Conservation (phyloP, 2,888 invertebrate genomes). For the Agrilus mali region DNA sequence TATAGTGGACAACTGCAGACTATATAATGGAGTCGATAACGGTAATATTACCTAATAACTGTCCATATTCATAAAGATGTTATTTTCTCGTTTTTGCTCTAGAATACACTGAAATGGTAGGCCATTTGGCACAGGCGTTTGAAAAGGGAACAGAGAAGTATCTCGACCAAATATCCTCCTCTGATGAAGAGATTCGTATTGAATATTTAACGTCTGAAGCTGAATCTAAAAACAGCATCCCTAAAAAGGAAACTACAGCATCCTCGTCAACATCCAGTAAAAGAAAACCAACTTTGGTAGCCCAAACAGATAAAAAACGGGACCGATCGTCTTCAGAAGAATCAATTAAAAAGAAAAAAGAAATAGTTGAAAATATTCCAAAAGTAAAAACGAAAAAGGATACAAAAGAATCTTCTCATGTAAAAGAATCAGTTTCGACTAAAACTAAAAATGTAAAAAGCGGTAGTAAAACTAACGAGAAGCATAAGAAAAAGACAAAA, state of each 20-base stretch:
- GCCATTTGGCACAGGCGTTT: slow-evolving; percentile 69
- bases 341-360: slow-evolving; percentile 11
- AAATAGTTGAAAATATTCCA: slow-evolving; percentile 16
- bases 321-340: slow-evolving; percentile 24
- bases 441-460: slow-evolving; percentile 10
- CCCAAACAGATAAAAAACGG: slow-evolving; percentile 25
- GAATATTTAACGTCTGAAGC: slow-evolving; percentile 43
- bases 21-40: slow-evolving; percentile 88
- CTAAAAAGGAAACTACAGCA: slow-evolving; percentile 12
- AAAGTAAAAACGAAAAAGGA: slow-evolving; percentile 12
- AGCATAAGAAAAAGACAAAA: slow-evolving; percentile 12
- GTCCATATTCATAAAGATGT: background rate
- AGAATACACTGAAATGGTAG: slow-evolving; percentile 85
- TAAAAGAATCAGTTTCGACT: slow-evolving; percentile 16
- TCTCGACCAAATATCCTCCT: slow-evolving; percentile 66
- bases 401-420: slow-evolving; percentile 14
- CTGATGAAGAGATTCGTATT: slow-evolving; percentile 64
- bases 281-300: slow-evolving; percentile 25
- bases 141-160: slow-evolving; percentile 72
- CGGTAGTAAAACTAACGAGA: slow-evolving; percentile 16
- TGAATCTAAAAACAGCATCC: slow-evolving; percentile 36
- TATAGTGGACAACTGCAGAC: slow-evolving; percentile 83
- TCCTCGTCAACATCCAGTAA: slow-evolving; percentile 20
- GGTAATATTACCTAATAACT: slow-evolving; percentile 41
- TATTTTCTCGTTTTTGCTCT: slow-evolving; percentile 19